These are phyloP conservation scores for Hetaerina americana DNA, from an alignment of 1,140 invertebrate genomes.

Conservation along the genomic window DNA sequence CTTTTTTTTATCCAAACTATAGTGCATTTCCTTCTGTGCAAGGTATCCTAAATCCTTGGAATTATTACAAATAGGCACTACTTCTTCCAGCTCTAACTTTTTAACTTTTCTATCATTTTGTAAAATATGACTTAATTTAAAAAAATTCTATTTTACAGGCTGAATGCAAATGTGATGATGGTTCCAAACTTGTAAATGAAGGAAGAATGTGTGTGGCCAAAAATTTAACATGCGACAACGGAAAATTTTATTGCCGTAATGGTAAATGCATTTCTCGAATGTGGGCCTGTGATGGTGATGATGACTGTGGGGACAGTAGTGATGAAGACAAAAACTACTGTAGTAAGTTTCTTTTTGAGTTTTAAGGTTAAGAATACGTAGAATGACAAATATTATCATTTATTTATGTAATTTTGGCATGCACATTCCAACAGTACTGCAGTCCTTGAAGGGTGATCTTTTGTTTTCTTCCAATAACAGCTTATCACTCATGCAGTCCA, in stretches of 20 bases:
- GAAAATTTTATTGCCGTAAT: slow-evolving; percentile 87
- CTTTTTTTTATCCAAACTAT: too few species aligned
- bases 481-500: slow-evolving; percentile 81
- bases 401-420: background rate
- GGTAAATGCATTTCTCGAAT: slow-evolving; percentile 89
- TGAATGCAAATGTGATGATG: slow-evolving; percentile 78
- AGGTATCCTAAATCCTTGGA: too few species aligned
- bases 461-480: slow-evolving; percentile 32
- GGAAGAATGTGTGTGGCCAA: slow-evolving; percentile 78
- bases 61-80: too few species aligned
- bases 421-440: background rate
- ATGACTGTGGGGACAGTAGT: slow-evolving; percentile 86
- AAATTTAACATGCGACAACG: slow-evolving; percentile 75
- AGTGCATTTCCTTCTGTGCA: too few species aligned
- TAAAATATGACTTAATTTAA: slow-evolving; percentile 14
- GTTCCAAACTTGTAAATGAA: slow-evolving; percentile 80
- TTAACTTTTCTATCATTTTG: background rate
- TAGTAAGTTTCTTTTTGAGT: slow-evolving; percentile 46
- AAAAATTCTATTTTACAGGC: slow-evolving; percentile 28
- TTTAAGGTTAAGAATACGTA: too few species aligned
- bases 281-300: slow-evolving; percentile 94
- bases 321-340: slow-evolving; percentile 91
- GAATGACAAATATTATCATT: background rate
- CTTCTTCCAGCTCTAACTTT: too few species aligned
- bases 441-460: slow-evolving; percentile 10